phyloP scores from a whole-genome alignment of 2,797 vertebrate species.

The Sternotherus odoratus region DNA sequence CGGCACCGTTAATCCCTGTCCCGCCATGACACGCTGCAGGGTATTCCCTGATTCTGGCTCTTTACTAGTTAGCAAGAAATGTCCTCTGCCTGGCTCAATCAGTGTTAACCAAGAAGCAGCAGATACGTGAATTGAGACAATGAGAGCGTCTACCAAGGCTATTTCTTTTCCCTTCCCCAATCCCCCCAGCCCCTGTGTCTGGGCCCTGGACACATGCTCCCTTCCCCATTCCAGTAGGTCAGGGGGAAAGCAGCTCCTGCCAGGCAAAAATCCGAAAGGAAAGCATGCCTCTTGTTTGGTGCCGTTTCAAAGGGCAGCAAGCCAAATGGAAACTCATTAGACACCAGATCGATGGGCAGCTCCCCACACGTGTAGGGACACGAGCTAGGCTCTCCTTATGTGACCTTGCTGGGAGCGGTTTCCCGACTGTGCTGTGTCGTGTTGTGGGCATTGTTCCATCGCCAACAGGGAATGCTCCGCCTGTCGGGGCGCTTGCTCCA shows the following conservation, averaged over 20 bases:
- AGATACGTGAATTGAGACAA: background rate
- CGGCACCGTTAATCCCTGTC: fast-evolving
- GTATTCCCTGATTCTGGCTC: background rate
- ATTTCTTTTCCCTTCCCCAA: background rate
- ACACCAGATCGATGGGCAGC: background rate
- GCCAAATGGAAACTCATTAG: constrained; percentile 58
- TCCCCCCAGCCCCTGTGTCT: background rate
- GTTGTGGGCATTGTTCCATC: background rate
- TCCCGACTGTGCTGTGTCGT: fast-evolving
- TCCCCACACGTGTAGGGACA: background rate
- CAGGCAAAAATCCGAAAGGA: background rate
- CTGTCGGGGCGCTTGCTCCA: background rate
- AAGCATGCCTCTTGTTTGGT: background rate
- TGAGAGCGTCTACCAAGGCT: background rate
- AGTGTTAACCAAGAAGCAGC: too few relatives aligned
- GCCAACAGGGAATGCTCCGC: too few relatives aligned
- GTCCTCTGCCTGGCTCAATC: background rate
- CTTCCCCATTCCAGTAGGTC: background rate
- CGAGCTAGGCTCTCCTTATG: constrained; percentile 57
- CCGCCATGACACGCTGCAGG: background rate
- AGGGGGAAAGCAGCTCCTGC: background rate
- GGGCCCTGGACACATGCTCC: background rate
- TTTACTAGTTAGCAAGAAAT: background rate
- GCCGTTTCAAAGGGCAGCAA: background rate
- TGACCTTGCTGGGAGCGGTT: constrained; percentile 33